These are phyloP conservation scores for Heliconius congener DNA, from an alignment of 1,140 invertebrate genomes.

Conservation along the genomic window DNA sequence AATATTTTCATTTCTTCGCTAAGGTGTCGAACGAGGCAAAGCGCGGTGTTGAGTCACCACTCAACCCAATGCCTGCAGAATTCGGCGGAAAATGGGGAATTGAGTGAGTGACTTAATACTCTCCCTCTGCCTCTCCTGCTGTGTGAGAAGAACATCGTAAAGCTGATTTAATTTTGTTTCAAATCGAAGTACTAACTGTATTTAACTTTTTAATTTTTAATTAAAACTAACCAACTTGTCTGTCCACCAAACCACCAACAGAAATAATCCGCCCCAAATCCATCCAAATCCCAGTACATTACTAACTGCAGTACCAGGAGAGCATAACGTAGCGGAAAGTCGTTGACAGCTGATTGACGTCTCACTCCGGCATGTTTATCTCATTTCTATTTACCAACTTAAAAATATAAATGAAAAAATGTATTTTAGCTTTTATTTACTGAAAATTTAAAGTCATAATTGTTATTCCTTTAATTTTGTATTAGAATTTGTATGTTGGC, in stretches of 20 bases:
- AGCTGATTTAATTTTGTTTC: too few relatives aligned
- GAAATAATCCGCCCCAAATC: slow-evolving; percentile 33
- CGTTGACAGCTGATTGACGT: slow-evolving; percentile 79
- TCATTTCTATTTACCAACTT: slow-evolving; percentile 62
- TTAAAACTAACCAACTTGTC: background rate
- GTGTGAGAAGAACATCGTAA: too few relatives aligned
- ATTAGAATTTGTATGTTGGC: slow-evolving; percentile 43
- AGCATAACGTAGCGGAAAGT: slow-evolving; percentile 69
- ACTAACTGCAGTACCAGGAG: slow-evolving; percentile 66
- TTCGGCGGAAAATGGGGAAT: too few relatives aligned
- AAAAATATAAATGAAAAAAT: slow-evolving; percentile 22
- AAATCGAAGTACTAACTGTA: too few relatives aligned
- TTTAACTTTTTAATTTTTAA: too few relatives aligned
- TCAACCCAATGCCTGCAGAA: too few relatives aligned
- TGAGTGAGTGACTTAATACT: too few relatives aligned
- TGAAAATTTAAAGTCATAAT: slow-evolving; percentile 41
- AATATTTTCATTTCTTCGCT: too few relatives aligned
- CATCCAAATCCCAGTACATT: slow-evolving; percentile 61
- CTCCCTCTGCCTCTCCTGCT: too few relatives aligned
- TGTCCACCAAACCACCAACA: background rate
- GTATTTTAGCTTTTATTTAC: slow-evolving; percentile 13
- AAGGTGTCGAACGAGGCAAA: too few relatives aligned
- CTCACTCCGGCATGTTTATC: slow-evolving; percentile 78
- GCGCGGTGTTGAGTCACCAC: too few relatives aligned
- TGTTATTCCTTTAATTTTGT: slow-evolving; percentile 12